Base-by-base conservation (phyloP, 2,113 vertebrate species). In the Tinamus guttatus region DNA sequence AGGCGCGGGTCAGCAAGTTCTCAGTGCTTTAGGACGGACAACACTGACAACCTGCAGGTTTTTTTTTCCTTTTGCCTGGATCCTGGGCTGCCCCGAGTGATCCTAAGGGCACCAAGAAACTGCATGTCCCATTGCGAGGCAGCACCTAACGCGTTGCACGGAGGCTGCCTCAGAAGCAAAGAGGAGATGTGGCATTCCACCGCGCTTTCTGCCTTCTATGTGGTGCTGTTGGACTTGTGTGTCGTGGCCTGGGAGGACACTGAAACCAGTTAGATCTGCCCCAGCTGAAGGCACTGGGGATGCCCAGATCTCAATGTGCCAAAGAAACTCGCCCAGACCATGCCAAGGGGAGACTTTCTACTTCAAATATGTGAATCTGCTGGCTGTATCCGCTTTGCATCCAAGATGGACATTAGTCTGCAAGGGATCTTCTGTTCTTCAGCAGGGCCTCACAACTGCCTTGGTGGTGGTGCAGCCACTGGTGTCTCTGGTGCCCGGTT, bases 361-460 rank as follows among this genome's bases (percentile, higher is more conserved):
- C 73, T 7, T 81, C 45, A 81, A 56, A 27, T 40, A 27, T 68
- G 28, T 0, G 0, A 32, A 8, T 68, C 67, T 62, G 25, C 15
- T 85, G n/a, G 11, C 20, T 36, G 13, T 36, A 28, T 45, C 5
- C 0, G 36, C 34, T 87, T 56, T 76, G 40, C 11, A 0, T 36
- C 68, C 41, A 62, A 77, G 67, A 62, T 82, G 17, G 8, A 30
- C 17, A 34, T 58, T 82, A 47, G 36, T 70, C 67, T 87, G 47
- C 67, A 58, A 43, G 38, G 58, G 30, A 20, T 85, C 36, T 89
- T 94, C 63, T 89, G 43, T 38, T 49, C 81, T 36, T 7, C 68
- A 84, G n/a, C 4, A 0, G 60, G 7, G 11, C 74, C 85, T 91
- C 54, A 30, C 54, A 56, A 17, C 54, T 56, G 54, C 28, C 54